These are phyloP conservation scores for Gulo gulo DNA, from an alignment of 2,113 vertebrate species.

Conservation along the genomic window DNA sequence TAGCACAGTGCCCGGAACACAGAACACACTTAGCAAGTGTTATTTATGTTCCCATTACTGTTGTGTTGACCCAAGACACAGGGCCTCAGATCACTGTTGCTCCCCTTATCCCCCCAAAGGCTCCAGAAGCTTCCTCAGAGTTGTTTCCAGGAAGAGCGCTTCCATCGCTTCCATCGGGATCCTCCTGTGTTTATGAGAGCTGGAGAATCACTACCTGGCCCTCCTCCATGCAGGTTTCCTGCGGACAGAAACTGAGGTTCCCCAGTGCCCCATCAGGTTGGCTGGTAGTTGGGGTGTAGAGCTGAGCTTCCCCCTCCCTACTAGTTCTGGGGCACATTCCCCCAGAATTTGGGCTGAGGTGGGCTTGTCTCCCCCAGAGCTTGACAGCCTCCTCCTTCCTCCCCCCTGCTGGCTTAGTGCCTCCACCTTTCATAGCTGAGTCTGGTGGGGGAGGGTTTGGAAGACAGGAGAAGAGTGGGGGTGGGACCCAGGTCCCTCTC, in stretches of 20 bases:
- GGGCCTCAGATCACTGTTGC: not conserved
- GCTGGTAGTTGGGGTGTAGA: not conserved
- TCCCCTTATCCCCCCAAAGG: not conserved
- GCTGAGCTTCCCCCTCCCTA: not conserved
- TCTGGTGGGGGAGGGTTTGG: not conserved
- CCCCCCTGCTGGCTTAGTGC: no score
- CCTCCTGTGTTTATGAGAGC: not conserved
- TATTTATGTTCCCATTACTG: not conserved
- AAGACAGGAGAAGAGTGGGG: not conserved
- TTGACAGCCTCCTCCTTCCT: not conserved
- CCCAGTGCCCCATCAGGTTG: not conserved
- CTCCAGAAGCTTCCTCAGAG: not conserved
- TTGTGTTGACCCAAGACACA: not conserved
- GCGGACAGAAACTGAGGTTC: not conserved
- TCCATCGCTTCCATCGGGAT: not conserved
- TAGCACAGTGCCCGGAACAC: not conserved
- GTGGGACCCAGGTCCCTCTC: not conserved
- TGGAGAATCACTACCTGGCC: not conserved
- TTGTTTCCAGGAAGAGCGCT: not conserved
- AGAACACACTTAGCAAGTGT: not conserved
- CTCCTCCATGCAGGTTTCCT: not conserved
- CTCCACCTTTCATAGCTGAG: not conserved
- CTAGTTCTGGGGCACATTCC: not conserved
- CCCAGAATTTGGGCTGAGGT: not conserved
- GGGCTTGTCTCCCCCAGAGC: not conserved